Conservation (phyloP, 2,113 vertebrate species). For the Scopus umbretta region DNA sequence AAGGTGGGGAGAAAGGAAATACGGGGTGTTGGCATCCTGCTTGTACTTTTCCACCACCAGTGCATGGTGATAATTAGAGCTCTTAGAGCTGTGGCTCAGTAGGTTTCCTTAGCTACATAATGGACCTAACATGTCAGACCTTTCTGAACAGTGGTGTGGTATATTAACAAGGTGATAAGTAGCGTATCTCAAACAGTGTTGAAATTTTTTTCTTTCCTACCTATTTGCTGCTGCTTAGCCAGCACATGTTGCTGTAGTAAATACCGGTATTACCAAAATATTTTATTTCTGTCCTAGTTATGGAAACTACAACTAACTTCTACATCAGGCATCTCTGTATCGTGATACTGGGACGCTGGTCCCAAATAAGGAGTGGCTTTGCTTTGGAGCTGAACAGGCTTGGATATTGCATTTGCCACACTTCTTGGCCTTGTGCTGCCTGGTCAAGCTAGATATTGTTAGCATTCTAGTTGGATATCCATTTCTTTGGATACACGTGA, state of each 20-base stretch:
- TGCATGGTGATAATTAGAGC: neutral
- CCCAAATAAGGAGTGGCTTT: neutral
- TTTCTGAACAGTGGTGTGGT: neutral
- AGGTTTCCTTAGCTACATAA: neutral
- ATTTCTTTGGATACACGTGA: neutral
- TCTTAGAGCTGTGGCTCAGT: neutral
- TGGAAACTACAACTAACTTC: neutral
- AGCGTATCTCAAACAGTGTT: neutral
- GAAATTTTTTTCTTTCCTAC: neutral
- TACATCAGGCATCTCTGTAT: neutral
- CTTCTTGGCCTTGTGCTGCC: neutral
- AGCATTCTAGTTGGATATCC: neutral
- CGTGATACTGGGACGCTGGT: neutral
- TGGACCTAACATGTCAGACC: neutral
- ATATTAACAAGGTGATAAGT: neutral
- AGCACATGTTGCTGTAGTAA: neutral
- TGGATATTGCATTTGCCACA: neutral
- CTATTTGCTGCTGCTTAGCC: neutral
- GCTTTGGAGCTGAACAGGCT: neutral
- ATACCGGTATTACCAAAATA: neutral
- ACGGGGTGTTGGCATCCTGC: neutral
- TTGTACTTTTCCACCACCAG: neutral
- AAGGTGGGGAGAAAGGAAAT: neutral
- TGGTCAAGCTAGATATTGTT: neutral
- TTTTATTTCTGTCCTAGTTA: neutral